phyloP scores from a whole-genome alignment of 2,797 vertebrate genomes.

The Lepidocolaptes lacrymiger region DNA sequence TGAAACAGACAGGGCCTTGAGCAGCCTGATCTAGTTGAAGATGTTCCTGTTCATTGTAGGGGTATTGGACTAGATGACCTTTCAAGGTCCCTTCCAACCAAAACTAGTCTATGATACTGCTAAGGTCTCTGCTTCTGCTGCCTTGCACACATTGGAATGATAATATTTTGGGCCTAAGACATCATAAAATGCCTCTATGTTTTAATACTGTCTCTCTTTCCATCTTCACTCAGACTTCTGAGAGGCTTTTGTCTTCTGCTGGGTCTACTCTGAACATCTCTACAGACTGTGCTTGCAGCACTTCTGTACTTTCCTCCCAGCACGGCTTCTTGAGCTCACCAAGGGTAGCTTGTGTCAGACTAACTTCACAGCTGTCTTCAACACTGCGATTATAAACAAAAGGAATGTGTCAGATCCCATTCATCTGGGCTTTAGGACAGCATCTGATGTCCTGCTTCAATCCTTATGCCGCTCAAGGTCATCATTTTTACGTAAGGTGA shows the following conservation, averaged over 20 bases:
- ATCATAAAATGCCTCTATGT: background rate
- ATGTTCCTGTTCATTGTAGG: background rate
- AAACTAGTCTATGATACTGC: background rate
- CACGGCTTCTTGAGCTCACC: background rate
- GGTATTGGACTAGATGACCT: background rate
- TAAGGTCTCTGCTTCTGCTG: background rate
- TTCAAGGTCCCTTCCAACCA: background rate
- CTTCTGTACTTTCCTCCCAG: background rate
- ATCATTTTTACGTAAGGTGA: background rate
- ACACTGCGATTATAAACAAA: background rate
- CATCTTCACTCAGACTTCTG: constrained; percentile 47
- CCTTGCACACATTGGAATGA: background rate
- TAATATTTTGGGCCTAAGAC: background rate
- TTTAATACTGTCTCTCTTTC: background rate
- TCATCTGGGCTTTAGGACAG: background rate
- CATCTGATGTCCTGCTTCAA: background rate
- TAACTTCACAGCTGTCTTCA: background rate
- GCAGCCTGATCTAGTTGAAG: background rate
- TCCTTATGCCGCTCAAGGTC: background rate
- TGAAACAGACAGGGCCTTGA: background rate
- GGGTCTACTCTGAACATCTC: background rate
- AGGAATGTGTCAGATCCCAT: background rate
- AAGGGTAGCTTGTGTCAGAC: background rate
- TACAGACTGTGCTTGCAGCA: background rate
- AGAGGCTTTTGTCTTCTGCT: background rate